A percentile compares a stretch with the other conserved stretches of the same genome.
These are phyloP conservation scores for Drosophila nr. perissopoda DNA, from an alignment of 2,888 invertebrate species.

Conservation along the genomic window DNA sequence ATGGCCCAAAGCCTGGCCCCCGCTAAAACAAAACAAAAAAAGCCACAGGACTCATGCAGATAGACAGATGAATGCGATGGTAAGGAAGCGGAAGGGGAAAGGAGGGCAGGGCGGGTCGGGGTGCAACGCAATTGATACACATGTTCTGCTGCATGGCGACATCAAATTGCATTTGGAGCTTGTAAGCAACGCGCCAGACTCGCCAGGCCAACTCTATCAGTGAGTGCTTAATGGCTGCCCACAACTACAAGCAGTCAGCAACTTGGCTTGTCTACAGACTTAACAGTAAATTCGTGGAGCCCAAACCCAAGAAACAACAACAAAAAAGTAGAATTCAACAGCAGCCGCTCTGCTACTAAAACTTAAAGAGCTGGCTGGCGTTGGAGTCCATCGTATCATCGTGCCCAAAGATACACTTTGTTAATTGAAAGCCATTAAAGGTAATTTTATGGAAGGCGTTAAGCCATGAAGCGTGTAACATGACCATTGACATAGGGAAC, in stretches of 20 bases:
- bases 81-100: not conserved
- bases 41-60: conserved; percentile 45
- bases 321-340: conserved; percentile 26
- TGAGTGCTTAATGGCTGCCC: conserved; percentile 50
- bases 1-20: conserved; percentile 32
- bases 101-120: no score
- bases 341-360: conserved; percentile 32
- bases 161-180: conserved; percentile 69
- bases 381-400: conserved; percentile 59
- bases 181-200: conserved; percentile 46
- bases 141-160: conserved; percentile 82
- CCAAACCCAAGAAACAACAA: conserved; percentile 24
- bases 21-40: conserved; percentile 16
- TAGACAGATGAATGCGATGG: conserved; percentile 7
- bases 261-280: conserved; percentile 28
- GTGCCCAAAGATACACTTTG: conserved; percentile 82
- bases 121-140: conserved; percentile 74
- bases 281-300: conserved; percentile 64
- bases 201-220: conserved; percentile 32
- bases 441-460: conserved; percentile 85
- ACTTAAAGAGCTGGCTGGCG: conserved; percentile 24
- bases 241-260: not conserved
- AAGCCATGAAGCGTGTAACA: conserved; percentile 84
- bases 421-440: conserved; percentile 85
- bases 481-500: conserved; percentile 80